Evolutionary conservation across 2,888 invertebrate species (phyloP).

Genomic region (Eucriotettix oculatus): DNA sequence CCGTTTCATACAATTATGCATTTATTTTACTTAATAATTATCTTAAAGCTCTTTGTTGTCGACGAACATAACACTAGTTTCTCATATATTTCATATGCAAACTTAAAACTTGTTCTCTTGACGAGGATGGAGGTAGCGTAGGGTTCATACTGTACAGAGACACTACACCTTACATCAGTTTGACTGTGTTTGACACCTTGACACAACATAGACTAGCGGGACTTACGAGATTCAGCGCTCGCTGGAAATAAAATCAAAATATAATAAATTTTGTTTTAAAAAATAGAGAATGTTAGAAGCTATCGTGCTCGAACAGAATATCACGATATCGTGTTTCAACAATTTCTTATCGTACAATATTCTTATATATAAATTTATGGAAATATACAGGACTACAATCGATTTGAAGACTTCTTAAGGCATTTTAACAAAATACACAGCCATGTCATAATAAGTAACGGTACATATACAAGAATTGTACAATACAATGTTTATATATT

Average conservation of each 20-base stretch:
- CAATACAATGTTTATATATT: background rate
- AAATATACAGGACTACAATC: too few species aligned
- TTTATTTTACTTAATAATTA: conserved; percentile 7
- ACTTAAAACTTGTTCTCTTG: background rate
- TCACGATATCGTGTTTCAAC: too few species aligned
- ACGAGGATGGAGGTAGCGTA: conserved; percentile 6
- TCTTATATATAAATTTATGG: too few species aligned
- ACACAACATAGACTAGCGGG: conserved; percentile 6
- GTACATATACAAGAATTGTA: background rate
- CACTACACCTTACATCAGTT: conserved; percentile 1
- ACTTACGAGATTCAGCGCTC: conserved; percentile 3
- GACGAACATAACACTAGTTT: conserved; percentile 4
- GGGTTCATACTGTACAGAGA: conserved; percentile 1
- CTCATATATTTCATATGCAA: conserved; percentile 1
- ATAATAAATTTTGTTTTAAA: background rate
- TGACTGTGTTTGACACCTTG: conserved; percentile 1
- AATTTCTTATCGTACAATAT: too few species aligned
- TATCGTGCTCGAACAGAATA: too few species aligned
- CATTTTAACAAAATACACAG: too few species aligned
- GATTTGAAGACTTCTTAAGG: too few species aligned
- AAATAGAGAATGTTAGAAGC: too few species aligned
- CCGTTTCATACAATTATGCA: conserved; percentile 5
- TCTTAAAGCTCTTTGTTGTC: conserved; percentile 9
- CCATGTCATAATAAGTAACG: background rate
- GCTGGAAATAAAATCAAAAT: conserved; percentile 1